Evolutionary conservation across 2,797 vertebrate species (phyloP), one percentile per base, ranked within the genome.

Genomic region (Cryptoblepharus egeriae): DNA sequence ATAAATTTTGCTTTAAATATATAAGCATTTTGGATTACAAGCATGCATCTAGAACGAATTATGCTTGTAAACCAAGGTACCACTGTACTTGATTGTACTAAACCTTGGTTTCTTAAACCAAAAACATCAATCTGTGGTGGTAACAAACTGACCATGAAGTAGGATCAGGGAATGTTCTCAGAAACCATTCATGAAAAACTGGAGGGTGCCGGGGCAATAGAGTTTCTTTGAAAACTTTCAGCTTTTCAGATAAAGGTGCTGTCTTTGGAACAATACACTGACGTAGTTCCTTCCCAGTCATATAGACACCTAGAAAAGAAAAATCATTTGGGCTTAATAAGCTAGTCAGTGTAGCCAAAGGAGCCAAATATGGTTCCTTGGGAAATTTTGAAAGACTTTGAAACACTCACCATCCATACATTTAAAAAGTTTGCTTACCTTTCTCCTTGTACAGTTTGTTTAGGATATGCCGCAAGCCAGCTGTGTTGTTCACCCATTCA

Each of bases 401-500:
- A 1, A 35, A 65, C 15, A 2, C 49, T 15, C 15, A 52, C 13
- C 49, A 52, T 52, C 18, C 18, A 15, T 52, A 13, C 49, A 52
- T 52, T 52, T 52, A 24, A 49, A 2, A 1, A 39, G 39, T 30
- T 32, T 5, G 55, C 81, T 78, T 95, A 99, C 99, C 98, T 95
- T 97, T 98, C 91, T 99, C 99, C 90, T 98, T 99, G 87, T 99
- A 99, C 67, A 99, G 95, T 91, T 99, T 98, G 91, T 97, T 98
- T 83, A 99, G 97, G 91, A 99, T 99, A 92, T 98, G 96, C 88
- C 98, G 96, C 58, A 99, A 95, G 22, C 98, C 98, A 16, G 97
- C 97, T 1, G 99, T 99, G 93, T 99, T 98, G 95, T 97, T 99
- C 88, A 99, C 98, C 99, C 99, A 99, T 89, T 99, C 99, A 65